Conservation (phyloP, 1,140 invertebrate species). For the Heliconius eleuchia region DNA sequence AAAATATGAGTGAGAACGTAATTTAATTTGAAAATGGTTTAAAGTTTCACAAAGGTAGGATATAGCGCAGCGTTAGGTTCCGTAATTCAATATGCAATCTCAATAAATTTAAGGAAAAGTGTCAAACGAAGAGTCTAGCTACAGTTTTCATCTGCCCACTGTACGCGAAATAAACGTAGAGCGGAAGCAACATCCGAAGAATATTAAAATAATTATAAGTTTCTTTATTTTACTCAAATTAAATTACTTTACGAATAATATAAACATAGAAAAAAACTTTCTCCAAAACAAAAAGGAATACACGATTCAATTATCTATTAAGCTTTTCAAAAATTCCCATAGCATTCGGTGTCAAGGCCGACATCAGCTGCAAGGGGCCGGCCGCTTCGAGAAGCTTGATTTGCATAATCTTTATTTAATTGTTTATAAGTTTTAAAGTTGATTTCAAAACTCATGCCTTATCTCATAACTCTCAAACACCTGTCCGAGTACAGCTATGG, state of each 20-base stretch:
- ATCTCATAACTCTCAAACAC: conserved; percentile 42
- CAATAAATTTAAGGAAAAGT: too few relatives aligned
- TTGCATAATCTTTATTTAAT: conserved; percentile 74
- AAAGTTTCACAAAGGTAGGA: too few relatives aligned
- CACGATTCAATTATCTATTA: background rate
- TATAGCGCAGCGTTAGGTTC: too few relatives aligned
- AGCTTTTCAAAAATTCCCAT: background rate
- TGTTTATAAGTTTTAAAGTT: conserved; percentile 55
- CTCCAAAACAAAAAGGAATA: background rate
- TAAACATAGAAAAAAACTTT: background rate
- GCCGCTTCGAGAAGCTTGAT: conserved; percentile 39
- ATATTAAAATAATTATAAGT: too few relatives aligned
- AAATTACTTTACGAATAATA: too few relatives aligned
- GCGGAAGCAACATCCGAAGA: too few relatives aligned
- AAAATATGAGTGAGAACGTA: too few relatives aligned
- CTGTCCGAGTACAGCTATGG: conserved; percentile 38
- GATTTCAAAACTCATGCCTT: conserved; percentile 46
- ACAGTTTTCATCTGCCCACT: accelerated
- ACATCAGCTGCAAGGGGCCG: conserved; percentile 1
- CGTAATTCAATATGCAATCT: too few relatives aligned
- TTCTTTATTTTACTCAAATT: too few relatives aligned
- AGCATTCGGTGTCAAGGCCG: conserved; percentile 44
- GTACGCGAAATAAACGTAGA: too few relatives aligned
- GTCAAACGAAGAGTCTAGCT: too few relatives aligned
- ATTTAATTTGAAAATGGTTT: too few relatives aligned